Conservation (phyloP, 2,888 invertebrate genomes). For the Pyrocoelia pectoralis region DNA sequence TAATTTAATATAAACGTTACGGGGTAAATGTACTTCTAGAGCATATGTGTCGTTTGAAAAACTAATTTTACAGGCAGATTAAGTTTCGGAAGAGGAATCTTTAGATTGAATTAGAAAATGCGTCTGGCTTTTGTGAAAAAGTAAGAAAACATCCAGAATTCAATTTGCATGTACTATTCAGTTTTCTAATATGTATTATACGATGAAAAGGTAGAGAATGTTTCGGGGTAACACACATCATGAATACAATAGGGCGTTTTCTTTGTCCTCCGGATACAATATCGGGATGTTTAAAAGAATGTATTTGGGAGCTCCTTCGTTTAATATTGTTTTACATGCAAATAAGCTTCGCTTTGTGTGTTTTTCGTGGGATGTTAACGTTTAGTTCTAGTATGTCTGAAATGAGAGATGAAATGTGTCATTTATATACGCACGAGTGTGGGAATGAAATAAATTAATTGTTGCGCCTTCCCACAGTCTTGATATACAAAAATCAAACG, state of each 20-base stretch:
- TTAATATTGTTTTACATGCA: slow-evolving; percentile 35
- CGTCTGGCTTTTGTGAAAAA: slow-evolving; percentile 25
- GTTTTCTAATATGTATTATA: slow-evolving; percentile 35
- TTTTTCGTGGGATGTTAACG: neutral
- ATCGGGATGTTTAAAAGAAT: slow-evolving; percentile 32
- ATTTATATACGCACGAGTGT: no score
- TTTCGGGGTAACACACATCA: slow-evolving; percentile 31
- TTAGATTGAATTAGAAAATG: slow-evolving; percentile 25
- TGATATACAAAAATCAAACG: slow-evolving; percentile 13
- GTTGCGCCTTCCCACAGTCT: neutral
- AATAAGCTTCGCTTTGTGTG: slow-evolving; percentile 28
- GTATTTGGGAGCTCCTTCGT: slow-evolving; percentile 29
- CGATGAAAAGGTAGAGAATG: slow-evolving; percentile 32
- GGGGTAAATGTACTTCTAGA: neutral
- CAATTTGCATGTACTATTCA: slow-evolving; percentile 33
- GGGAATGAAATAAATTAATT: neutral
- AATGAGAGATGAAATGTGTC: neutral
- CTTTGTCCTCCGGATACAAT: slow-evolving; percentile 35
- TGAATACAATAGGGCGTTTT: slow-evolving; percentile 33
- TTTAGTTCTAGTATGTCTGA: neutral
- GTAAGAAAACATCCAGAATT: slow-evolving; percentile 28
- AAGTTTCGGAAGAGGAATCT: slow-evolving; percentile 5
- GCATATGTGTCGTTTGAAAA: slow-evolving; percentile 5
- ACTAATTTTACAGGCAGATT: slow-evolving; percentile 15
- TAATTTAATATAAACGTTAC: neutral